Evolutionary conservation across 2,888 invertebrate genomes (phyloP).

Genomic region (Drosophila kanekoi): DNA sequence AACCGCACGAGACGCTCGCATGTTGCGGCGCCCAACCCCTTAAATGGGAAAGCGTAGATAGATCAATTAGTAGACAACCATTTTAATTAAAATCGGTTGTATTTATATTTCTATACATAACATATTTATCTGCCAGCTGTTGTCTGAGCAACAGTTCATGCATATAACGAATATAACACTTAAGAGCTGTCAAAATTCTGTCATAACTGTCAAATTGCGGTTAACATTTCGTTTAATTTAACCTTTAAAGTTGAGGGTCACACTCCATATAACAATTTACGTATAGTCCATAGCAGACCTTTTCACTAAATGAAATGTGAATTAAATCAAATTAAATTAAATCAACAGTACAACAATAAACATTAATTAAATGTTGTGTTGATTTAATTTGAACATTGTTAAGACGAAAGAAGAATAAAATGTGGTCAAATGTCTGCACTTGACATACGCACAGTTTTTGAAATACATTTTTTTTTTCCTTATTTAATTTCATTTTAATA

Average conservation of each 20-base stretch:
- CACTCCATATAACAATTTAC: not conserved
- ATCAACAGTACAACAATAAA: constrained; percentile 15
- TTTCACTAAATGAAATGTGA: constrained; percentile 4
- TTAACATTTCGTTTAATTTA: not conserved
- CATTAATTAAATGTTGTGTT: constrained; percentile 44
- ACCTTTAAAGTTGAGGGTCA: not conserved
- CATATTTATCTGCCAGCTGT: not conserved
- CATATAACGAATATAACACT: not conserved
- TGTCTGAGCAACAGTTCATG: not conserved
- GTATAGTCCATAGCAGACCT: not conserved
- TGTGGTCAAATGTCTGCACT: constrained; percentile 23
- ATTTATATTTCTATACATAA: constrained; percentile 2
- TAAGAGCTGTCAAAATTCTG: not conserved
- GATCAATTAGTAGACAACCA: constrained; percentile 27
- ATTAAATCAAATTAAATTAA: not conserved
- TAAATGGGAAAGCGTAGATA: not conserved
- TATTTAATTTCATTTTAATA: constrained; percentile 1
- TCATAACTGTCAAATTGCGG: not conserved
- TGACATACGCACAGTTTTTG: constrained; percentile 36
- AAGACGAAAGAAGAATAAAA: not conserved
- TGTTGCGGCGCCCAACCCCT: not conserved
- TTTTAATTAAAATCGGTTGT: constrained; percentile 62
- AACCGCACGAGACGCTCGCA: not conserved
- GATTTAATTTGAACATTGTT: constrained; percentile 14
- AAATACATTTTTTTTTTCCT: constrained; percentile 15